Evolutionary conservation across 2,888 invertebrate species (phyloP).

Genomic region (Pseudeuparius sepicola): DNA sequence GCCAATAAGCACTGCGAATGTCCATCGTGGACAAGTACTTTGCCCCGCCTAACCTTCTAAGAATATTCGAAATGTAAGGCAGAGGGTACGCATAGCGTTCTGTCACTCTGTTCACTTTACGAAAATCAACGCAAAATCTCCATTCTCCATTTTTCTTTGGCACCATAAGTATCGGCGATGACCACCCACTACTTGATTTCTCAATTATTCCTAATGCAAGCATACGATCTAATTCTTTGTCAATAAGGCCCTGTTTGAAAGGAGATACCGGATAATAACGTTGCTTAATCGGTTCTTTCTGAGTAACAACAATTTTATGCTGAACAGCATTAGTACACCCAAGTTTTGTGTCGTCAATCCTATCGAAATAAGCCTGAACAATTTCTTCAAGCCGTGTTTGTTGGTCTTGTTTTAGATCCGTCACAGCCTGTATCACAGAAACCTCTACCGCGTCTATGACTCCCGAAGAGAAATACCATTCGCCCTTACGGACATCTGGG

Average conservation of each 20-base stretch:
- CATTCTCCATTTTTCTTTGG: too few species aligned
- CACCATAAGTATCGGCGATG: too few species aligned
- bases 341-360: slow-evolving; percentile 4
- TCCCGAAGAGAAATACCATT: slow-evolving; percentile 5
- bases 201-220: slow-evolving; percentile 11
- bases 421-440: too few species aligned
- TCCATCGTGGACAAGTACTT: too few species aligned
- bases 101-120: too few species aligned
- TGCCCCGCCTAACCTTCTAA: not conserved
- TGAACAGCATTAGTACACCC: too few species aligned
- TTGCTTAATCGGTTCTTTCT: slow-evolving; percentile 8
- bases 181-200: slow-evolving; percentile 12
- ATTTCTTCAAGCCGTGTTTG: slow-evolving; percentile 6
- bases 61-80: not conserved
- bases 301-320: slow-evolving; percentile 7
- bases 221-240: slow-evolving; percentile 16
- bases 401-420: too few species aligned
- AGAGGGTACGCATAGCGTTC: not conserved
- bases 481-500: slow-evolving; percentile 4
- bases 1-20: slow-evolving; percentile 9
- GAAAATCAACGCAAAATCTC: too few species aligned
- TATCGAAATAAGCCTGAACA: slow-evolving; percentile 2
- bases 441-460: too few species aligned
- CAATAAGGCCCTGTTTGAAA: slow-evolving; percentile 10
- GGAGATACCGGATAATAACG: slow-evolving; percentile 12